Evolutionary conservation across 2,888 invertebrate genomes (phyloP).

Genomic region (Drymonia ruficornis): DNA sequence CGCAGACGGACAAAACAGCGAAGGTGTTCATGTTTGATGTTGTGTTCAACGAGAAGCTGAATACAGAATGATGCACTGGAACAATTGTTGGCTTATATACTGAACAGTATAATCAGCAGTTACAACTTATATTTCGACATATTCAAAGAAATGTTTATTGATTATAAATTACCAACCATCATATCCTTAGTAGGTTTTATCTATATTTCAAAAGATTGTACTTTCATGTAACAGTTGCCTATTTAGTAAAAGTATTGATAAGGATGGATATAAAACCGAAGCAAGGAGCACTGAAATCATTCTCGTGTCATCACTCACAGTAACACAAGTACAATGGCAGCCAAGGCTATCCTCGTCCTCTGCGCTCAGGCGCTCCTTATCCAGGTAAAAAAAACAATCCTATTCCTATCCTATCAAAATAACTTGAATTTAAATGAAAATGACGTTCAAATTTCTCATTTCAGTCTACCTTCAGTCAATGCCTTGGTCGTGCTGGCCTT

Average conservation of each 20-base stretch:
- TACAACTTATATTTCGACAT: too few relatives aligned
- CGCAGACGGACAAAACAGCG: slow-evolving; percentile 22
- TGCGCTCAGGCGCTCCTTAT: too few relatives aligned
- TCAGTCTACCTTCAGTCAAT: slow-evolving; percentile 12
- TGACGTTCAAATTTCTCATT: neutral
- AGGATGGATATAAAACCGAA: neutral
- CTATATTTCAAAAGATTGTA: neutral
- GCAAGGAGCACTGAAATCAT: neutral
- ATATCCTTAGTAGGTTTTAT: too few relatives aligned
- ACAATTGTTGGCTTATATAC: slow-evolving; percentile 17
- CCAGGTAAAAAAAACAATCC: too few relatives aligned
- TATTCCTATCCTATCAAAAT: too few relatives aligned
- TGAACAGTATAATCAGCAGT: neutral
- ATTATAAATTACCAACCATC: too few relatives aligned
- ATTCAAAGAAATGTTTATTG: neutral
- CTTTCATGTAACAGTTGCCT: neutral
- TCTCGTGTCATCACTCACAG: neutral
- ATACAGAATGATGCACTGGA: slow-evolving; percentile 6
- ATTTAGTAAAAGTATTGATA: neutral
- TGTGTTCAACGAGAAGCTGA: slow-evolving; percentile 8
- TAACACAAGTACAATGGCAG: too few relatives aligned
- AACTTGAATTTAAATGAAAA: too few relatives aligned
- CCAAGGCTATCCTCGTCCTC: too few relatives aligned
- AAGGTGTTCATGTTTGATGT: slow-evolving; percentile 24
- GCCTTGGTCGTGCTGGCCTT: slow-evolving; percentile 3